phyloP scores from a whole-genome alignment of 37 sponge, comb jelly and placozoan genomes.

The Hexactinellida sp. region DNA sequence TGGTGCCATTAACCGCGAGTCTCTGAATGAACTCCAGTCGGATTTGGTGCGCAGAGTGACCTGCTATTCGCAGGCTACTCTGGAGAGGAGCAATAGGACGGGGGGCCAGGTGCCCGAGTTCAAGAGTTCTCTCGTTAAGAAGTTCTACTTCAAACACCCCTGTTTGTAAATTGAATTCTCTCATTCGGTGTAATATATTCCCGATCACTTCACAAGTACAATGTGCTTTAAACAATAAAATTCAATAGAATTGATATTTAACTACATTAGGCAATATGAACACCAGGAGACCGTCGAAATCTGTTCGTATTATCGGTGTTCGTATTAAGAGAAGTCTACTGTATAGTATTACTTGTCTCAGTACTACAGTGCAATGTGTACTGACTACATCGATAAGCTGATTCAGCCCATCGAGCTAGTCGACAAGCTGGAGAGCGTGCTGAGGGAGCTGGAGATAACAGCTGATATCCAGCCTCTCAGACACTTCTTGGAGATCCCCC shows the following conservation, averaged over 20 bases:
- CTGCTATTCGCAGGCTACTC: not conserved
- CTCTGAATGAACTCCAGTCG: not conserved
- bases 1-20: not conserved
- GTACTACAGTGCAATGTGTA: too few relatives aligned
- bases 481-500: not conserved
- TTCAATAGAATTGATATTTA: too few relatives aligned
- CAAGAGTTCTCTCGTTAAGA: not conserved
- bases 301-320: too few relatives aligned
- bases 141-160: not conserved
- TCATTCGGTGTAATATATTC: too few relatives aligned
- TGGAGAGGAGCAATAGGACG: not conserved
- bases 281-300: too few relatives aligned
- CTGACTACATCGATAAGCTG: not conserved
- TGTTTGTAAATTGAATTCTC: too few relatives aligned
- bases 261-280: too few relatives aligned
- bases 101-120: not conserved
- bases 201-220: too few relatives aligned
- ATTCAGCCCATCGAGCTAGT: not conserved
- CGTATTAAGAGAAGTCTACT: too few relatives aligned
- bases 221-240: too few relatives aligned
- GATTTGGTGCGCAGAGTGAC: conserved; percentile 3
- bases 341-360: too few relatives aligned
- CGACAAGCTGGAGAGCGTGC: not conserved
- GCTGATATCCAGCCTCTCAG: not conserved
- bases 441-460: not conserved